A percentile compares a stretch with the other conserved stretches of the same genome.
These are phyloP conservation scores for Ophion obscuratus DNA, from an alignment of 2,888 invertebrate genomes.

Conservation along the genomic window DNA sequence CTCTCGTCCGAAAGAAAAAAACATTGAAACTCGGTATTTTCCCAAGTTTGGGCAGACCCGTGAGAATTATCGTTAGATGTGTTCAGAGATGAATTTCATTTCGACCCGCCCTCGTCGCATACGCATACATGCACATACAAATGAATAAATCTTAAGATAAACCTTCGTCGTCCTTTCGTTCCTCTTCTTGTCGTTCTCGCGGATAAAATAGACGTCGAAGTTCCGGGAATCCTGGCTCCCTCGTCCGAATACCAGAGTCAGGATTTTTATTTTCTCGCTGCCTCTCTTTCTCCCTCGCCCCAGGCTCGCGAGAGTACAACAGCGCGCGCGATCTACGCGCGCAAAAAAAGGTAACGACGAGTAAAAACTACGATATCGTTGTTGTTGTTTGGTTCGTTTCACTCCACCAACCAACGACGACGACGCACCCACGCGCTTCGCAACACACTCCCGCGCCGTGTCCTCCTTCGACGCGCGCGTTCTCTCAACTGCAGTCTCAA, in stretches of 20 bases:
- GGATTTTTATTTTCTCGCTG: background rate
- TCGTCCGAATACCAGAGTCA: background rate
- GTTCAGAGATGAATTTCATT: too few relatives aligned
- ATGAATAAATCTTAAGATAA: background rate
- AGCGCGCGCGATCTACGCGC: background rate
- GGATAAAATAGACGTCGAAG: background rate
- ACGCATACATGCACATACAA: background rate
- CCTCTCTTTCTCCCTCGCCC: background rate
- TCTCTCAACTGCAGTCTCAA: background rate
- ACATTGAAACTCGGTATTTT: too few relatives aligned
- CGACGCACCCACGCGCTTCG: background rate
- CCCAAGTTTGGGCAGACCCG: too few relatives aligned
- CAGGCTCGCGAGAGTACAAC: background rate
- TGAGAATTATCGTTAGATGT: too few relatives aligned
- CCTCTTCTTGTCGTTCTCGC: background rate
- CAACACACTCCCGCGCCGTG: slow-evolving; percentile 1
- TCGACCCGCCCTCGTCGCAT: background rate
- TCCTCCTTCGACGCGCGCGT: slow-evolving; percentile 4
- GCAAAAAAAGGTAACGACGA: background rate
- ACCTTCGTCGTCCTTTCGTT: background rate
- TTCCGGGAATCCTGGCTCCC: background rate
- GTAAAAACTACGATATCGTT: background rate
- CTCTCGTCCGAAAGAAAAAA: too few relatives aligned
- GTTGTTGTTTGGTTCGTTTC: background rate
- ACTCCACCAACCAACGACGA: background rate